phyloP scores from a whole-genome alignment of 2,113 vertebrate genomes.

The Mormyrus iriodes region DNA sequence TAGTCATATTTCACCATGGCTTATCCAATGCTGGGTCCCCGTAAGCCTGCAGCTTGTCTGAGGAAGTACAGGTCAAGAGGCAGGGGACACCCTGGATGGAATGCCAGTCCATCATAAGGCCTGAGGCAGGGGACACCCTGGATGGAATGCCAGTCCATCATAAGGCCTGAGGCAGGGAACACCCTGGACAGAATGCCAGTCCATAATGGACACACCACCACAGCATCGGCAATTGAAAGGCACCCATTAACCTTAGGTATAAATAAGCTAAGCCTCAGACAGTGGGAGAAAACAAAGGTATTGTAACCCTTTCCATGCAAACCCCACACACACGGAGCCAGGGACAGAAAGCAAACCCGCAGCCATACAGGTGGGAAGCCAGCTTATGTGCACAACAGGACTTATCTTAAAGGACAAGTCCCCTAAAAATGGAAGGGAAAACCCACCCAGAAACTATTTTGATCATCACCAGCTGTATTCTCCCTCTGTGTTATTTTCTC shows the following conservation, averaged over 20 bases:
- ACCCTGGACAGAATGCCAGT: not conserved
- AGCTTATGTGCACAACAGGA: not conserved
- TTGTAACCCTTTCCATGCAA: not conserved
- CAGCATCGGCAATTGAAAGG: not conserved
- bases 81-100: not conserved
- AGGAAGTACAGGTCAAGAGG: not conserved
- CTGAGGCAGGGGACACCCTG: not conserved
- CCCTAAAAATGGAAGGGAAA: not conserved
- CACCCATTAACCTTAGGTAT: not conserved
- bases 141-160: not conserved
- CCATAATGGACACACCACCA: not conserved
- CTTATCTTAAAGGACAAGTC: not conserved
- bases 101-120: not conserved
- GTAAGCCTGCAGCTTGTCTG: not conserved
- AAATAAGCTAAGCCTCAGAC: not conserved
- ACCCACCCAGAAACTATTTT: not conserved
- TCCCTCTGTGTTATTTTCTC: not conserved
- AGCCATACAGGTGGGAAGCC: not conserved
- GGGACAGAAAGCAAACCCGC: not conserved
- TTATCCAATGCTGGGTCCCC: not conserved
- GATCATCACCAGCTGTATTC: not conserved
- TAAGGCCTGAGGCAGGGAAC: not conserved
- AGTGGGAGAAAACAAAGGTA: not conserved
- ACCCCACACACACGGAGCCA: not conserved
- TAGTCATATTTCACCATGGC: not conserved